Evolutionary conservation across 2,797 vertebrate species (phyloP).

Genomic region (Lacerta bilineata): DNA sequence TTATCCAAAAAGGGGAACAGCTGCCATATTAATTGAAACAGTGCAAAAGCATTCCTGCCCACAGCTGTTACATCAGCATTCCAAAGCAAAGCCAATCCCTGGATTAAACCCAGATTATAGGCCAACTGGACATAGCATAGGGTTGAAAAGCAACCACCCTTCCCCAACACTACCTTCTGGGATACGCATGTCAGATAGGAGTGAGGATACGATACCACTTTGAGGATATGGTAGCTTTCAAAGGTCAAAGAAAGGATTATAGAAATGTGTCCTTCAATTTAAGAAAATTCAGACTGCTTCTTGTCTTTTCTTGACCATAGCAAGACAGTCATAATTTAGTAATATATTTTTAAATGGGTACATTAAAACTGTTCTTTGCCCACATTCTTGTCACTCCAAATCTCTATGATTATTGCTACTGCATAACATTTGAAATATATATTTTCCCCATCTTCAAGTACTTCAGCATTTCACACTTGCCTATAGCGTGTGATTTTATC

Average conservation of each 20-base stretch:
- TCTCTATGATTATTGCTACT: constrained; percentile 37
- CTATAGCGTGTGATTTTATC: constrained; percentile 49
- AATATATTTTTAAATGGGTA: not conserved
- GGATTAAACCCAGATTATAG: too few species aligned
- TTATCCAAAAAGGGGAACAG: too few species aligned
- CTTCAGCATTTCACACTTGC: constrained; percentile 42
- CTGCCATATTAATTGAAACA: too few species aligned
- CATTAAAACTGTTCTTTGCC: constrained; percentile 9
- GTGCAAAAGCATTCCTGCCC: too few species aligned
- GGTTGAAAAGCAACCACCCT: too few species aligned
- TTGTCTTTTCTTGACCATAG: too few species aligned
- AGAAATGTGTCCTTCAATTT: not conserved
- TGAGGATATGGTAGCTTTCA: not conserved
- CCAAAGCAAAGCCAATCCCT: too few species aligned
- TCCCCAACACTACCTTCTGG: too few species aligned
- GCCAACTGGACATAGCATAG: too few species aligned
- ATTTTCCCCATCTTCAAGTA: constrained; percentile 29
- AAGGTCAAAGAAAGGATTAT: not conserved
- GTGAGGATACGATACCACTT: too few species aligned
- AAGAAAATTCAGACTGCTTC: not conserved
- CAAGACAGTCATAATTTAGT: not conserved
- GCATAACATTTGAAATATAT: constrained; percentile 47
- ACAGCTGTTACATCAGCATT: too few species aligned
- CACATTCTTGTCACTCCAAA: not conserved
- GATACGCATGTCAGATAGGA: too few species aligned